phyloP scores from a whole-genome alignment of 1,140 invertebrate species.

The Ceratosolen fusciceps region DNA sequence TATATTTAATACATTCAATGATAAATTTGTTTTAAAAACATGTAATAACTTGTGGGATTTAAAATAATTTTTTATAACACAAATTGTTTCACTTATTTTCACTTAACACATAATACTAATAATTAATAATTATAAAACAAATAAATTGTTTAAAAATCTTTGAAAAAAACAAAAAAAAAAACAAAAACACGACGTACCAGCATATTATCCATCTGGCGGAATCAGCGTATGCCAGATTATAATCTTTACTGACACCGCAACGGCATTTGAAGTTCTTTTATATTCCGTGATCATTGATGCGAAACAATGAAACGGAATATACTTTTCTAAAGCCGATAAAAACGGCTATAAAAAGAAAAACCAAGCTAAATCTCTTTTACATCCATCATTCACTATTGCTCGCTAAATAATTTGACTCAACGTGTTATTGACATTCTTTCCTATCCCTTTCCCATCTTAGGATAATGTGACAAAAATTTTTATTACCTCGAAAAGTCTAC shows the following conservation, averaged over 20 bases:
- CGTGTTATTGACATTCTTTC: conserved; percentile 55
- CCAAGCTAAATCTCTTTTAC: conserved; percentile 61
- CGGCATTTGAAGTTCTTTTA: conserved; percentile 64
- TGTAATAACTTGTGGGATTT: too few relatives aligned
- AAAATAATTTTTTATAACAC: neutral
- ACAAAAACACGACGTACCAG: conserved; percentile 62
- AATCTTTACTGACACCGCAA: conserved; percentile 61
- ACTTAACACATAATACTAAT: conserved; percentile 6
- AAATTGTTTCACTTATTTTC: conserved; percentile 1
- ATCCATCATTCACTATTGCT: conserved; percentile 27
- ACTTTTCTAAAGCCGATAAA: conserved; percentile 70
- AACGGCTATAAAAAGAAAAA: conserved; percentile 63
- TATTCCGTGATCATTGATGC: conserved; percentile 68
- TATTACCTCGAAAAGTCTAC: neutral
- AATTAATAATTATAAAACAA: neutral
- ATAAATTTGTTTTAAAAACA: too few relatives aligned
- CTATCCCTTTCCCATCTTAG: conserved; percentile 14
- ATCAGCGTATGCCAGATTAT: conserved; percentile 59
- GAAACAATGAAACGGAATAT: conserved; percentile 64
- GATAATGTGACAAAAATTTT: conserved; percentile 24
- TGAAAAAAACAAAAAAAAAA: too few relatives aligned
- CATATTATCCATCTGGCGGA: conserved; percentile 59
- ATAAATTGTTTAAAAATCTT: conserved; percentile 25
- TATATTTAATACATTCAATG: too few relatives aligned
- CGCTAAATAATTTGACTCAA: conserved; percentile 42